Evolutionary conservation across 2,888 invertebrate genomes (phyloP).

Genomic region (Nemotelus pantherinus): DNA sequence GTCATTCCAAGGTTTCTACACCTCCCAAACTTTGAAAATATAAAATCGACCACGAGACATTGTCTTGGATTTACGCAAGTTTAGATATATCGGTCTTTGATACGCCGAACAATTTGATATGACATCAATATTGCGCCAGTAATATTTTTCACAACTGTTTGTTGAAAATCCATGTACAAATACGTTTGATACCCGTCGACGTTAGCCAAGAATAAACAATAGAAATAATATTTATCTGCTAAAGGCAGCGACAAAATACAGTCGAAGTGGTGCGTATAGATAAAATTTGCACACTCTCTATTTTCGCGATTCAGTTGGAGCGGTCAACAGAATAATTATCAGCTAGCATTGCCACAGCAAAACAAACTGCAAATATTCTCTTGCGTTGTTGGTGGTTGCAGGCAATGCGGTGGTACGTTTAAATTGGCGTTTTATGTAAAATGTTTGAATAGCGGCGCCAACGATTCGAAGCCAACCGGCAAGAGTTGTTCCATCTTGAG

Average conservation of each 20-base stretch:
- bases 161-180: not conserved
- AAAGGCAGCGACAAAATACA: too few species aligned
- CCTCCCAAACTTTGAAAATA: too few species aligned
- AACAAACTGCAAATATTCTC: not conserved
- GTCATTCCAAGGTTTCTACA: too few species aligned
- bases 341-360: not conserved
- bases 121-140: not conserved
- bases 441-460: not conserved
- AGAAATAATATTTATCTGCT: too few species aligned
- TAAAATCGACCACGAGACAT: too few species aligned
- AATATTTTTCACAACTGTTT: not conserved
- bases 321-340: conserved; percentile 20
- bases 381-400: not conserved
- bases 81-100: too few species aligned
- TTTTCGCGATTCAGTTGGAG: not conserved
- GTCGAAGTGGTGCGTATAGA: too few species aligned
- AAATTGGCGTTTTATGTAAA: not conserved
- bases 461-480: too few species aligned
- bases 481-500: not conserved
- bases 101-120: too few species aligned
- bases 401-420: not conserved
- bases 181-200: not conserved
- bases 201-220: not conserved
- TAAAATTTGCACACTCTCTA: not conserved
- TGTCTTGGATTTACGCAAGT: too few species aligned